Percentiles rank a stretch among this genome's conserved stretches.
Conservation (phyloP, 1,140 invertebrate genomes). For the Diachasma alloeum region DNA sequence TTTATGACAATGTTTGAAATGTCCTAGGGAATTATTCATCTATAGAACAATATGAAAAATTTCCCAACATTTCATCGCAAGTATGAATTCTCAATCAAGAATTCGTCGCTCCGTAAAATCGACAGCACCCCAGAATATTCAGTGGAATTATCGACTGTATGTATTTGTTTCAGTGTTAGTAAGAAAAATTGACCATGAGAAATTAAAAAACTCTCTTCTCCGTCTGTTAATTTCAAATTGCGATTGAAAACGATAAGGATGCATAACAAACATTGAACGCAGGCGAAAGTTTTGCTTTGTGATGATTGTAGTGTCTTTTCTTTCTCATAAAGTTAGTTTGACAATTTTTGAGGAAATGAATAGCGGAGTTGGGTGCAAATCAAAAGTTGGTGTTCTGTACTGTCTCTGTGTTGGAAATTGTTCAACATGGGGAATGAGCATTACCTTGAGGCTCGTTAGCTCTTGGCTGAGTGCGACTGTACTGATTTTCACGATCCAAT, state of each 20-base stretch:
- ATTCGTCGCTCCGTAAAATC: constrained; percentile 19
- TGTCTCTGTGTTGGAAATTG: neutral
- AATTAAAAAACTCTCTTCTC: constrained; percentile 6
- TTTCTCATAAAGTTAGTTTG: neutral
- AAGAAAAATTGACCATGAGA: constrained; percentile 2
- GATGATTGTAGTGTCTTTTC: neutral
- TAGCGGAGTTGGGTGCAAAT: neutral
- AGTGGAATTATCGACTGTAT: neutral
- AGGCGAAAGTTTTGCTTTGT: neutral
- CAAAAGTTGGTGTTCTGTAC: neutral
- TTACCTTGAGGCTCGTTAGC: constrained; percentile 66
- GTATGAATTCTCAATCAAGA: neutral
- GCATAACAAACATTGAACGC: neutral
- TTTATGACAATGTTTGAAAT: too few species aligned
- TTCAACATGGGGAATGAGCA: constrained; percentile 10
- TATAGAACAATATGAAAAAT: too few species aligned
- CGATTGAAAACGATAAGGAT: constrained; percentile 9
- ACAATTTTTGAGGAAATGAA: neutral
- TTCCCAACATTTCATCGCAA: neutral
- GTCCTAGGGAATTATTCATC: too few species aligned
- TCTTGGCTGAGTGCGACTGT: constrained; percentile 63
- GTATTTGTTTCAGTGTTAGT: constrained; percentile 11
- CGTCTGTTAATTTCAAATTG: constrained; percentile 14
- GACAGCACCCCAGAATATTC: constrained; percentile 36
- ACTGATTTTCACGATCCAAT: constrained; percentile 65